Evolutionary conservation across 2,113 vertebrate species (phyloP).

Genomic region (Tricholaema leucomelas): DNA sequence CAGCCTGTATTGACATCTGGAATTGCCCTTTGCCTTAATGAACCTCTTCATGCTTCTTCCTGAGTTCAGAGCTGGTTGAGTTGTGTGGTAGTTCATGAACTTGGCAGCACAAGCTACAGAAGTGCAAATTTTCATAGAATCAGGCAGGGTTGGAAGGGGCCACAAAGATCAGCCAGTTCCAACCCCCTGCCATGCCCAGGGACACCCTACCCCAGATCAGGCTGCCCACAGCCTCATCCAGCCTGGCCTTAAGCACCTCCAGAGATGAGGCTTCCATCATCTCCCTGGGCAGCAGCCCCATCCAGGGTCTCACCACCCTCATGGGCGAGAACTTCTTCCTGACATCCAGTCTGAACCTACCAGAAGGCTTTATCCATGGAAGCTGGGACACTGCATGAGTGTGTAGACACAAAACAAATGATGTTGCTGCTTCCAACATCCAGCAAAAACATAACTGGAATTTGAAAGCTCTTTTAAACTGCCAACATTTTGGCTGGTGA

Average conservation of each 20-base stretch:
- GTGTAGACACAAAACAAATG: neutral
- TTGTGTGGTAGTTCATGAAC: neutral
- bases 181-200: too few relatives aligned
- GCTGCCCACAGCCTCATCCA: too few relatives aligned
- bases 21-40: too few relatives aligned
- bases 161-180: too few relatives aligned
- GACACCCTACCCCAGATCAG: too few relatives aligned
- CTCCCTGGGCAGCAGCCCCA: too few relatives aligned
- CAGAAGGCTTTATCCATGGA: neutral
- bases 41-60: neutral
- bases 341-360: neutral
- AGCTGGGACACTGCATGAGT: rapidly evolving
- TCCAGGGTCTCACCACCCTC: too few relatives aligned
- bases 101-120: neutral
- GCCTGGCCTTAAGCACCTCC: too few relatives aligned
- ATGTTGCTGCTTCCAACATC: neutral
- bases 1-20: too few relatives aligned
- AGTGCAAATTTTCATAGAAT: neutral
- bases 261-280: too few relatives aligned
- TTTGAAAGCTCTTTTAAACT: neutral
- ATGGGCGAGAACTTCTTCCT: too few relatives aligned
- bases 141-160: too few relatives aligned
- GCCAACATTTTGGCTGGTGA: neutral
- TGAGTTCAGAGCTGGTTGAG: neutral
- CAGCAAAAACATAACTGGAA: neutral